Evolutionary conservation across 2,113 vertebrate genomes (phyloP).

Genomic region (Grammomys surdaster): DNA sequence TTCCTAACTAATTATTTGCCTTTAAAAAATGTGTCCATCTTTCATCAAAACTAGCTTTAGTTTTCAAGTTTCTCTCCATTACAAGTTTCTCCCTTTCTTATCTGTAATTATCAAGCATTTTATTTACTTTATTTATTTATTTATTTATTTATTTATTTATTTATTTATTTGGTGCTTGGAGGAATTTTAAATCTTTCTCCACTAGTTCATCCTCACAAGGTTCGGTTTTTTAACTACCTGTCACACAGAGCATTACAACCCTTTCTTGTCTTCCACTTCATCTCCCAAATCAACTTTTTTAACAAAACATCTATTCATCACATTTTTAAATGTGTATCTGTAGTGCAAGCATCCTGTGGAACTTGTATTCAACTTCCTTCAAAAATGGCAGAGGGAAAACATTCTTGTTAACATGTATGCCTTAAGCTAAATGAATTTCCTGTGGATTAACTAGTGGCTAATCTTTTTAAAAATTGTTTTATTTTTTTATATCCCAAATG

Average conservation of each 20-base stretch:
- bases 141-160: too few relatives aligned
- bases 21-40: neutral
- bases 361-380: neutral
- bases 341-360: neutral
- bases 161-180: neutral
- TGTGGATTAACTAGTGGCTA: constrained; percentile 13
- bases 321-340: neutral
- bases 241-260: neutral
- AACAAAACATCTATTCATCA: neutral
- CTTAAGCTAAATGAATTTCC: neutral
- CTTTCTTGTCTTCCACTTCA: neutral
- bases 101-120: neutral
- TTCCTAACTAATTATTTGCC: neutral
- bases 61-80: too few relatives aligned
- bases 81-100: neutral
- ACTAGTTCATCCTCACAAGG: neutral
- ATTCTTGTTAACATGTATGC: neutral
- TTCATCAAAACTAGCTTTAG: neutral
- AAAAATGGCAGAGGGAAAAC: neutral
- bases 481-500: too few relatives aligned
- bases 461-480: too few relatives aligned
- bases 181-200: neutral
- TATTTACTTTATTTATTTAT: neutral
- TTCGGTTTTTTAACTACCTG: neutral
- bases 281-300: neutral